Evolutionary conservation across 2,113 vertebrate species (phyloP), one percentile per base, ranked within the genome.

Genomic region (Pluvianellus socialis): DNA sequence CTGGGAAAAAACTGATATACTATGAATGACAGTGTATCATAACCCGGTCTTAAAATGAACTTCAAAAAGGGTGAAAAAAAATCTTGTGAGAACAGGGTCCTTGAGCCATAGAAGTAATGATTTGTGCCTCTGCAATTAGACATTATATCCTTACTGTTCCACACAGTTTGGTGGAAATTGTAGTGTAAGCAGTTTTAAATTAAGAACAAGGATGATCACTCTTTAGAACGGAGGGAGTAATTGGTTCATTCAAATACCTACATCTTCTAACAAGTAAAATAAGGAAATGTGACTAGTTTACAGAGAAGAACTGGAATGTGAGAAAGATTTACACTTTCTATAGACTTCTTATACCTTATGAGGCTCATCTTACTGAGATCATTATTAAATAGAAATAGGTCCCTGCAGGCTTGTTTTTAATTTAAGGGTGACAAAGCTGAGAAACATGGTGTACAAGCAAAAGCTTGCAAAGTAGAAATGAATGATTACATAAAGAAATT

Each of bases 141-240:
- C 26, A 35, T 58, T 55, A 71, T 75, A 80, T 65, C 33, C 55
- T 94, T 73, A 86, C 72, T 76, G 11, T 75, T 94, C 67, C 75
- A 62, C 2, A 6, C 75, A 68, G 61, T 92, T 74, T 93, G 72
- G 61, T 86, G 75, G 79, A 92, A 96, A 82, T 56, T 92, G 53
- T 62, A 93, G 68, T 33, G 42, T 71, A 93, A 90, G 18, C 49
- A 75, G 28, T 91, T 96, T 95, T 94, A 93, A 95, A 97, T 79
- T 76, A 85, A 74, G 53, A 92, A 68, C 42, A 19, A 7, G 49
- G 42, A 86, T 93, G 85, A 86, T 50, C 71, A 30, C 18, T 88
- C 73, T 92, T 93, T 92, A 86, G 71, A 93, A 96, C 73, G 75
- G 56, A 83, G 59, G 15, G 62, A 55, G 66, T 30, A 65, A 90